Base-by-base conservation (phyloP, 2,797 vertebrate species). In the Microctenopoma stevenorrisi region DNA sequence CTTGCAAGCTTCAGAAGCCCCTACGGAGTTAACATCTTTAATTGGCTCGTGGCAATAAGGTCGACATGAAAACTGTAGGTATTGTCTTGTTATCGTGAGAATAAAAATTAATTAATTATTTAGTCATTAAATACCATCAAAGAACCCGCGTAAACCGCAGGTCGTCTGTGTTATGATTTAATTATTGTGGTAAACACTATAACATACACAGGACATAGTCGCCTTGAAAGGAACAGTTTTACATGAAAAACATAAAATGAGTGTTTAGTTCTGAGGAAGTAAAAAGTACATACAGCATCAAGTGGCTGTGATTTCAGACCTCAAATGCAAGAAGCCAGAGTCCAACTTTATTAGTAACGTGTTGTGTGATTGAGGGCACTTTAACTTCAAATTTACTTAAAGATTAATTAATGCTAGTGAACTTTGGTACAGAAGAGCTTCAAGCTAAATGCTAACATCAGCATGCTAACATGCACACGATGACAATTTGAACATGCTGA, bases 181-280 rank as follows among this genome's bases (percentile, higher is more conserved):
- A 37, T 64, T 52, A 42, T 50, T 28, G n/a, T 16, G 50, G 58
- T 67, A 72, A 67, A 77, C 74, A 68, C 70, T 70, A 79, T 63
- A 59, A 28, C 40, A 33, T n/a, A 10, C 30, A 25, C 11, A 67
- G 38, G 68, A 59, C 72, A 3, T 42, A 59, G 35, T 28, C 33
- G 51, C 68, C 57, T 79, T 81, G 48, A 46, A 65, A 73, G 62
- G 16, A 69, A 49, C 64, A 13, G 60, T 26, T 54, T 38, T 6
- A 14, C 15, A 28, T 42, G 9, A 30, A 26, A 18, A 51, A 18
- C 15, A 54, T 26, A 0, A 7, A 30, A 37, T 43, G 4, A 48
- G 10, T 37, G 26, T 33, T 14, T 0, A 40, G 28, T 30, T 47
- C 9, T 13, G 9, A 51, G 59, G 30, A 37, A 33, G 1, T 33